A percentile compares a stretch with the other conserved stretches of the same genome.
Conservation (phyloP, 2,888 invertebrate species). For the Tenodera sinensis region DNA sequence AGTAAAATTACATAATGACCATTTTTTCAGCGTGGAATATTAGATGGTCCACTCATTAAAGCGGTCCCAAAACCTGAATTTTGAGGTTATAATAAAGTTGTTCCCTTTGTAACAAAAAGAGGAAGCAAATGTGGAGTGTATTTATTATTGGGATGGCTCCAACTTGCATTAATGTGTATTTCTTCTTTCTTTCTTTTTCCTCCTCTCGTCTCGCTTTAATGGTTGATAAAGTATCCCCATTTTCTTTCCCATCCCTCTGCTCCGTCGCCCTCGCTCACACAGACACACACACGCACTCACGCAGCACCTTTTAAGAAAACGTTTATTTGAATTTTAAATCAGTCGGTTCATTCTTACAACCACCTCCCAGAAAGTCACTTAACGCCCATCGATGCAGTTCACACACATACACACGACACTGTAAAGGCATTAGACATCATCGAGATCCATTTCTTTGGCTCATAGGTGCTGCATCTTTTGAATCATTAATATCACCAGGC, state of each 20-base stretch:
- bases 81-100: constrained; percentile 1
- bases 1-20: not conserved
- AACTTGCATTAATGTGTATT: not conserved
- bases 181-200: not conserved
- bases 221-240: not conserved
- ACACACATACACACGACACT: not conserved
- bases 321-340: constrained; percentile 19
- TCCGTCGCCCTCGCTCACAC: not conserved
- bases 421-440: not conserved
- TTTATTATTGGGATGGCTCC: not conserved
- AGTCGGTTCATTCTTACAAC: constrained; percentile 3
- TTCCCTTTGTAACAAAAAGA: not conserved
- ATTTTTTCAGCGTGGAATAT: not conserved
- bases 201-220: not conserved
- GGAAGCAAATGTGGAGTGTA: not conserved
- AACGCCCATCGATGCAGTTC: constrained; percentile 12
- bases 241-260: not conserved
- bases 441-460: not conserved
- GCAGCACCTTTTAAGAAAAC: constrained; percentile 11
- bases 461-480: not conserved
- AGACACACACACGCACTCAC: not conserved
- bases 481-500: too few relatives aligned
- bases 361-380: constrained; percentile 13
- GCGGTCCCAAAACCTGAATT: not conserved
- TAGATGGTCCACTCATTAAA: not conserved